Conservation (phyloP, 2,888 invertebrate species). For the Achlya flavicornis region DNA sequence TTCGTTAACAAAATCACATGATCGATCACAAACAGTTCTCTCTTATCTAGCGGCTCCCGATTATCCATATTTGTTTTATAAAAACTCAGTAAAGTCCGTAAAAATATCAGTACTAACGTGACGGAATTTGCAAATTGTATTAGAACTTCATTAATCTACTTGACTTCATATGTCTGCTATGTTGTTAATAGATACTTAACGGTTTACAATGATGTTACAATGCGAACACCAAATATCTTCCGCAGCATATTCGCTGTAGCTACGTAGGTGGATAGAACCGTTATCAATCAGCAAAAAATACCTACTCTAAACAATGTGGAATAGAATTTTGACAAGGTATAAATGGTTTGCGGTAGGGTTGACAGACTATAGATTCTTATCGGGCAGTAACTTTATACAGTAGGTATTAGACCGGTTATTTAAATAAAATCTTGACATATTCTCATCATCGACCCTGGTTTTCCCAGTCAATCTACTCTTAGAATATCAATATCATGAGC, state of each 20-base stretch:
- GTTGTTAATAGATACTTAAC: conserved; percentile 1
- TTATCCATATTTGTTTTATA: too few species aligned
- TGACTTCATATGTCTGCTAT: not conserved
- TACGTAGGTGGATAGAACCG: conserved; percentile 31
- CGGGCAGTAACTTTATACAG: not conserved
- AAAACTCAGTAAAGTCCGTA: too few species aligned
- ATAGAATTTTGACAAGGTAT: conserved; percentile 51
- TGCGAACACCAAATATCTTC: conserved; percentile 10
- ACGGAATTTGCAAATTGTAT: not conserved
- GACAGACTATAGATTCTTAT: not conserved
- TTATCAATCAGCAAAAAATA: conserved; percentile 47
- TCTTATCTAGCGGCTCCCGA: too few species aligned
- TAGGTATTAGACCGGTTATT: not conserved
- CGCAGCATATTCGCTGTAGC: conserved; percentile 7
- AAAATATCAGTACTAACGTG: not conserved
- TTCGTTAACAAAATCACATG: too few species aligned
- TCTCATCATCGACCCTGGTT: too few species aligned
- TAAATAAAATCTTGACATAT: too few species aligned
- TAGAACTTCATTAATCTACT: not conserved
- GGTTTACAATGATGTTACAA: conserved; percentile 8
- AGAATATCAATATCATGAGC: too few species aligned
- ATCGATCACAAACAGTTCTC: too few species aligned
- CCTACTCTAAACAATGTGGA: conserved; percentile 40
- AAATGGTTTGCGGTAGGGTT: conserved; percentile 44
- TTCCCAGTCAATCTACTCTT: too few species aligned